Base-by-base conservation (phyloP, 2,888 invertebrate species). In the Diplazon laetatorius region DNA sequence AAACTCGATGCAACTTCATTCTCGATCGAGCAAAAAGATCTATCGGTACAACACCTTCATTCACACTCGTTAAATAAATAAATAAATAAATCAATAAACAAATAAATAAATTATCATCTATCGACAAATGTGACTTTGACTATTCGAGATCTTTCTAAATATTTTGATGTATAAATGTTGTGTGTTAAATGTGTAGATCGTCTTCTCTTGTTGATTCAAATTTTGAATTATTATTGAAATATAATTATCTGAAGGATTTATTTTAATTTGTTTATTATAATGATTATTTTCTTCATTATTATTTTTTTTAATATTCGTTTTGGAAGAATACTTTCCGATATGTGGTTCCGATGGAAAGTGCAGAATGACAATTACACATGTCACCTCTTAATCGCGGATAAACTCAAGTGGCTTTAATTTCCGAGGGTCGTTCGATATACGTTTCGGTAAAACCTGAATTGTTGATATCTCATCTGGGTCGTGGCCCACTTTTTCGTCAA, bases 401-500 rank as follows among this genome's bases (percentile, higher is more conserved):
- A 25, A n/a, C n/a, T n/a, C n/a, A n/a, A 39, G 14, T 10, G 2
- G 1, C 39, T 20, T 55, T 71, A 57, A 60, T 71, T 66, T 72
- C 44, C 62, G 6, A 6, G 30, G n/a, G 44, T 50, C 18, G 18
- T 25, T 30, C 62, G 66, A 59, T 52, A 60, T 8, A 30, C 8
- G 8, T 79, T 66, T 59, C 71, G 80, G 83, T 83, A 82, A 85
- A 86, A 83, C 71, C 82, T 75, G 77, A 76, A 71, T 70, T 74
- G 59, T 73, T 71, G 70, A 50, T 22, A 75, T 63, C 25, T 44
- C 82, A 87, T 83, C 83, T 83, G 82, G 85, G 85, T 86, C 86
- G 66, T 66, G 86, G 69, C 84, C 85, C 76, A 85, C 85, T 86
- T 86, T 83, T 86, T 83, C 80, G 59, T 37, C 35, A 75, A 57